phyloP scores from a whole-genome alignment of 2,113 vertebrate genomes.

The Pteropus alecto region DNA sequence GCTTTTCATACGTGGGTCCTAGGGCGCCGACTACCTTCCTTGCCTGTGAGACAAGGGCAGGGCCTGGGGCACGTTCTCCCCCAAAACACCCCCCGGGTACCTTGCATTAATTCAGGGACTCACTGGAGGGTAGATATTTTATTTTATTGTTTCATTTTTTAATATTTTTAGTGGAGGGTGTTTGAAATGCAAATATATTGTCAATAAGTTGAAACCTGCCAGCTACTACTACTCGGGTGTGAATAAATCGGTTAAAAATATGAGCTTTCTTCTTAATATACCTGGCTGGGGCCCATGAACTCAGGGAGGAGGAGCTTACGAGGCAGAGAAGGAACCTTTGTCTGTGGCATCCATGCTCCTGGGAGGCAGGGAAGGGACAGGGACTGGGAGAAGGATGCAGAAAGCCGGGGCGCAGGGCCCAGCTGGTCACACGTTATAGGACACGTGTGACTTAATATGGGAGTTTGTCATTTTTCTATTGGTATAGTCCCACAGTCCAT shows the following conservation, averaged over 20 bases:
- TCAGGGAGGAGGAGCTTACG: no score
- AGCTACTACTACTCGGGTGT: neutral
- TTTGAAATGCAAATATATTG: neutral
- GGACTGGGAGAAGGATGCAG: neutral
- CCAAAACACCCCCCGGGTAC: rapidly evolving
- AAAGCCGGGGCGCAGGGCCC: no score
- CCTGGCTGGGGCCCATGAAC: neutral
- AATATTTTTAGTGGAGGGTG: no score
- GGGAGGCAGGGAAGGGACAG: neutral
- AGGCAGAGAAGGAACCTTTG: neutral
- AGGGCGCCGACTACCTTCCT: neutral
- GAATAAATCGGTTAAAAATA: neutral
- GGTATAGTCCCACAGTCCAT: no score
- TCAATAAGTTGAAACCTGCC: neutral
- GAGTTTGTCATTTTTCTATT: neutral
- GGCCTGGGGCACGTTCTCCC: no score
- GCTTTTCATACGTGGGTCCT: neutral
- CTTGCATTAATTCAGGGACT: neutral
- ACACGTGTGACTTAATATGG: rapidly evolving
- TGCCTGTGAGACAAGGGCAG: neutral
- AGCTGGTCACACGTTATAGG: neutral
- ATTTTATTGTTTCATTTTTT: no score
- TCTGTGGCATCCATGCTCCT: no score
- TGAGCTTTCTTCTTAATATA: no score
- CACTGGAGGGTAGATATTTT: neutral